These are phyloP conservation scores for Apis laboriosa DNA, from an alignment of 1,140 invertebrate genomes.

Conservation along the genomic window DNA sequence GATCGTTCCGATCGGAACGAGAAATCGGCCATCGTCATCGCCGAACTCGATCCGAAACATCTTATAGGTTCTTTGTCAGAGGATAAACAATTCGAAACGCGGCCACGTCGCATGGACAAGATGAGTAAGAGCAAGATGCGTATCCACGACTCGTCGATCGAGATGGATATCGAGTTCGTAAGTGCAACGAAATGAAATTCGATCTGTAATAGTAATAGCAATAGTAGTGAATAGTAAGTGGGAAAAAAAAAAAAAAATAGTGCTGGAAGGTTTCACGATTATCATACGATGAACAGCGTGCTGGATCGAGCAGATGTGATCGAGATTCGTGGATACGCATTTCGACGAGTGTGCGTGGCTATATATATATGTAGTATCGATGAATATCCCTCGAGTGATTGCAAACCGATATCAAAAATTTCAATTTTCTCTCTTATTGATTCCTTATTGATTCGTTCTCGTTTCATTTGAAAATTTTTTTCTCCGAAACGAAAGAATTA, in stretches of 20 bases:
- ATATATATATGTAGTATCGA: constrained; percentile 20
- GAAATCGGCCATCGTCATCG: not conserved
- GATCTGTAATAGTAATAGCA: not conserved
- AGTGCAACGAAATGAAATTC: not conserved
- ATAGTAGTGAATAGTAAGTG: not conserved
- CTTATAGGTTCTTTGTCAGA: not conserved
- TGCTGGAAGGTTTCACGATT: not conserved
- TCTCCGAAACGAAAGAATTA: too few species aligned
- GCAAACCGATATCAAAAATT: constrained; percentile 7
- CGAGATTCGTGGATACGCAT: constrained; percentile 59
- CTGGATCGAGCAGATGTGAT: too few species aligned
- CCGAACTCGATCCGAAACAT: too few species aligned
- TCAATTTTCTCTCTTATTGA: too few species aligned
- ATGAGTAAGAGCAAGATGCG: constrained; percentile 52
- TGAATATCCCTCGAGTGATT: constrained; percentile 25
- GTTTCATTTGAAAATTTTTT: too few species aligned
- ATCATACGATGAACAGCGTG: not conserved
- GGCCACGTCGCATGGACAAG: constrained; percentile 69
- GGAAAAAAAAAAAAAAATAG: not conserved
- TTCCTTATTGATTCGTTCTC: too few species aligned
- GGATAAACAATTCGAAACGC: constrained; percentile 56
- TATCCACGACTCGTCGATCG: constrained; percentile 49
- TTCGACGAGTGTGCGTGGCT: constrained; percentile 34
- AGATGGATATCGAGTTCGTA: not conserved
- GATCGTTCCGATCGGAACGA: not conserved